A percentile compares a stretch with the other conserved stretches of the same genome.
Conservation (phyloP, 2,888 invertebrate genomes). For the Pyrrhia umbra region DNA sequence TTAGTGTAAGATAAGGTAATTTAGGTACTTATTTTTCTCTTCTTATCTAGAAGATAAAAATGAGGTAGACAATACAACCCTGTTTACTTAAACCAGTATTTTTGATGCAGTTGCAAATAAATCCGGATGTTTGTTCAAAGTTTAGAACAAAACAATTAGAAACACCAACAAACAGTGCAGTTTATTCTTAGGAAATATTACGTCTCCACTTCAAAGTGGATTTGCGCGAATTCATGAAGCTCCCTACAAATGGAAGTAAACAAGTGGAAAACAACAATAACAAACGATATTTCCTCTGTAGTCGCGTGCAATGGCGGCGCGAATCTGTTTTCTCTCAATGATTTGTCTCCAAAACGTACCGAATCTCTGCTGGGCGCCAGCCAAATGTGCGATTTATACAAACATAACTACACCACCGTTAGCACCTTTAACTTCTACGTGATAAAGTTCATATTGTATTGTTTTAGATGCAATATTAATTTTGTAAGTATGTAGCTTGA, state of each 20-base stretch:
- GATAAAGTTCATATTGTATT: conserved; percentile 64
- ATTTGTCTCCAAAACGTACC: conserved; percentile 87
- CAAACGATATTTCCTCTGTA: conserved; percentile 78
- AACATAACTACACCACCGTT: conserved; percentile 46
- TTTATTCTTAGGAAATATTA: conserved; percentile 45
- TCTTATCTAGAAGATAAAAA: not conserved
- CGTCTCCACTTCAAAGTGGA: conserved; percentile 62
- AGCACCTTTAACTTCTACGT: conserved; percentile 41
- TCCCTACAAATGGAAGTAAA: conserved; percentile 66
- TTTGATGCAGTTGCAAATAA: not conserved
- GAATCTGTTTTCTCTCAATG: conserved; percentile 89
- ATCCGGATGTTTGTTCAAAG: not conserved
- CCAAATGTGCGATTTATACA: conserved; percentile 85
- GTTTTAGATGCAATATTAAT: conserved; percentile 21
- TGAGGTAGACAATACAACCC: not conserved
- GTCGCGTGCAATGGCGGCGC: conserved; percentile 80
- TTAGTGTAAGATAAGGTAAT: too few species aligned
- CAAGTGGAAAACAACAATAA: conserved; percentile 79
- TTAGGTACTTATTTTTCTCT: too few species aligned
- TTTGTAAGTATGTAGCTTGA: conserved; percentile 80
- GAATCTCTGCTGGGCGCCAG: conserved; percentile 86
- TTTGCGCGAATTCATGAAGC: conserved; percentile 65
- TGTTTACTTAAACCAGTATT: not conserved
- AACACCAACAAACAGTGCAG: conserved; percentile 14
- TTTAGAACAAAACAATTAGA: conserved; percentile 11